Evolutionary conservation across 2,113 vertebrate genomes (phyloP), one percentile per base, ranked within the genome.

Genomic region (Puma concolor): DNA sequence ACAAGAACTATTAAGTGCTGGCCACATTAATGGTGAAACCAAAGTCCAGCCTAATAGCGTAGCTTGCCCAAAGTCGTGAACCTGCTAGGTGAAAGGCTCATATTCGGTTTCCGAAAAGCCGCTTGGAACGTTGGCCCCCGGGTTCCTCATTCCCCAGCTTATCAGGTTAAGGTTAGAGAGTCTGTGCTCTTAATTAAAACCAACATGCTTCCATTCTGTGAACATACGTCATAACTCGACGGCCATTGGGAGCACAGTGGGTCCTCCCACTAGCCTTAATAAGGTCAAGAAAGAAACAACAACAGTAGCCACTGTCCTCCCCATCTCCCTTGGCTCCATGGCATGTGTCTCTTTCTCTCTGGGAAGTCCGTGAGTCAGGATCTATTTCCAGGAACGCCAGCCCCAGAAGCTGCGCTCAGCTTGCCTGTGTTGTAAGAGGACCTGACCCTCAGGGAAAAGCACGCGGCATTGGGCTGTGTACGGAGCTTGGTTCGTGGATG

Each of bases 141-240:
- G 44, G 25, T 60, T 93, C 60, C 33, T 80, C 69, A 33, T 76
- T 33, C 50, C 72, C 17, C 41, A 69, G 41, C 64, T 92, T 74
- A 83, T 60, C 63, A 80, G 38, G 33, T 64, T 64, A 84, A 95
- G 60, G 15, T 88, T 77, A 36, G 71, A 74, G 60, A 25, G 15
- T 66, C 92, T 80, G 38, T 74, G 57, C 88, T 96, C 90, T 94
- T 95, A 74, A 96, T 97, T 50, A 94, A 95, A 97, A 71, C 9
- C n/a, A 11, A 81, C 89, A 60, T 36, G 27, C 41, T 80, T 92
- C 48, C n/a, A 41, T 52, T 97, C 71, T 27, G 66, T 33, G 16
- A 81, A 25, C 12, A 38, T 64, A 94, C 14, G 2, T 97, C 93
- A 41, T n/a, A 71, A 88, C 57, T 84, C 57, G 82, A 33, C 31